Percentiles rank a stretch among this genome's conserved stretches.
These are phyloP conservation scores for Philaethria dido DNA, from an alignment of 2,888 invertebrate genomes.

Conservation along the genomic window DNA sequence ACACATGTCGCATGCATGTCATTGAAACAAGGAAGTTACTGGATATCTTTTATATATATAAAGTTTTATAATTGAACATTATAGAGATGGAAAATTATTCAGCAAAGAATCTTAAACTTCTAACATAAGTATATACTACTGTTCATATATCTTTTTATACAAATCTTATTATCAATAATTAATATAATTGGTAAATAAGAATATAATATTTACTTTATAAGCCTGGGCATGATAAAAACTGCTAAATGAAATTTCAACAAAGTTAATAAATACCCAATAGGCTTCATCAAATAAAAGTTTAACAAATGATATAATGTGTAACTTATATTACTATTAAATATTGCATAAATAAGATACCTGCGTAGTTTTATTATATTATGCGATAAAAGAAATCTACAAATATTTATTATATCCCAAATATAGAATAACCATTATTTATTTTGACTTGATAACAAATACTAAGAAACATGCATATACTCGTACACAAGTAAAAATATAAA, in stretches of 20 bases:
- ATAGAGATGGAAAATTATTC: too few relatives aligned
- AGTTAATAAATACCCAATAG: neutral
- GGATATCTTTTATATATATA: neutral
- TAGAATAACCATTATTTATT: too few relatives aligned
- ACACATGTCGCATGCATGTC: slow-evolving; percentile 8
- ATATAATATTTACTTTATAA: neutral
- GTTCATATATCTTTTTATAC: neutral
- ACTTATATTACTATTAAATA: too few relatives aligned
- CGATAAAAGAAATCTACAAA: too few relatives aligned
- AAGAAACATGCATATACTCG: neutral
- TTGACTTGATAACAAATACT: too few relatives aligned
- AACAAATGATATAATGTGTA: too few relatives aligned
- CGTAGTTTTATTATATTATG: too few relatives aligned
- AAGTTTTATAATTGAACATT: neutral
- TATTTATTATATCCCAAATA: too few relatives aligned
- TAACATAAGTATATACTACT: neutral
- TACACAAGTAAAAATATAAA: neutral
- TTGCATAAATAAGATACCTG: too few relatives aligned
- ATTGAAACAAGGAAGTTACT: slow-evolving; percentile 9
- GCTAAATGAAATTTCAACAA: neutral
- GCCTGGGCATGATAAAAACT: neutral
- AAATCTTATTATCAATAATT: neutral
- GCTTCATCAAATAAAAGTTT: neutral
- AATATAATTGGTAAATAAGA: neutral
- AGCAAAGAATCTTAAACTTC: neutral